phyloP scores from a whole-genome alignment of 2,888 invertebrate species.

The Lasiommata megera region DNA sequence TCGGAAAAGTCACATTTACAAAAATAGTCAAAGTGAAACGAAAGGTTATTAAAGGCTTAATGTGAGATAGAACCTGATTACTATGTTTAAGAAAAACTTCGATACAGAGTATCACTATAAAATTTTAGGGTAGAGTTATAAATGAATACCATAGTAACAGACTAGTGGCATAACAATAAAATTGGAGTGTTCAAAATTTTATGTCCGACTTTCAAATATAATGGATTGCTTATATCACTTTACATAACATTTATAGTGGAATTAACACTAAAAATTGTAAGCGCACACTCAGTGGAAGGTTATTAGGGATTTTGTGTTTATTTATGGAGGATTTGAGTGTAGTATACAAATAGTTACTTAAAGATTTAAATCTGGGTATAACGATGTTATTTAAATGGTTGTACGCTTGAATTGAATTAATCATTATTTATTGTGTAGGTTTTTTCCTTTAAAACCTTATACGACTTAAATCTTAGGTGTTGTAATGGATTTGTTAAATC shows the following conservation, averaged over 20 bases:
- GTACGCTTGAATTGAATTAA: background rate
- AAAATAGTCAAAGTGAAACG: no score
- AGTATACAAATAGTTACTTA: slow-evolving; percentile 13
- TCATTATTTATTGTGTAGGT: background rate
- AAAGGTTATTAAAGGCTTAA: no score
- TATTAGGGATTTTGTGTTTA: slow-evolving; percentile 13
- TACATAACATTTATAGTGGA: slow-evolving; percentile 22
- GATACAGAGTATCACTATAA: background rate
- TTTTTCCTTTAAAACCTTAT: background rate
- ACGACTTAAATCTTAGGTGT: slow-evolving; percentile 5
- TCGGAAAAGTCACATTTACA: no score
- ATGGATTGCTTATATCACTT: slow-evolving; percentile 18
- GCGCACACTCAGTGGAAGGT: slow-evolving; percentile 9
- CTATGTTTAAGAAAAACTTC: background rate
- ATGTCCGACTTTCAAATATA: slow-evolving; percentile 20
- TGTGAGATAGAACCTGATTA: no score
- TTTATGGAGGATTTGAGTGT: slow-evolving; percentile 17
- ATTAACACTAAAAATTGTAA: slow-evolving; percentile 22
- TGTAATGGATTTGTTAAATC: slow-evolving; percentile 18
- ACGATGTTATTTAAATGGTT: background rate
- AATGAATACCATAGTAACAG: slow-evolving; percentile 11
- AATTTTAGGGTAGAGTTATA: slow-evolving; percentile 1
- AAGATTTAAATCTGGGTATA: background rate
- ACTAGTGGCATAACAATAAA: slow-evolving; percentile 21
- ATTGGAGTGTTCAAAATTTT: slow-evolving; percentile 20